Percentiles rank a stretch among this genome's conserved stretches.
These are phyloP conservation scores for Troides helena DNA, from an alignment of 2,888 invertebrate species.

Conservation along the genomic window DNA sequence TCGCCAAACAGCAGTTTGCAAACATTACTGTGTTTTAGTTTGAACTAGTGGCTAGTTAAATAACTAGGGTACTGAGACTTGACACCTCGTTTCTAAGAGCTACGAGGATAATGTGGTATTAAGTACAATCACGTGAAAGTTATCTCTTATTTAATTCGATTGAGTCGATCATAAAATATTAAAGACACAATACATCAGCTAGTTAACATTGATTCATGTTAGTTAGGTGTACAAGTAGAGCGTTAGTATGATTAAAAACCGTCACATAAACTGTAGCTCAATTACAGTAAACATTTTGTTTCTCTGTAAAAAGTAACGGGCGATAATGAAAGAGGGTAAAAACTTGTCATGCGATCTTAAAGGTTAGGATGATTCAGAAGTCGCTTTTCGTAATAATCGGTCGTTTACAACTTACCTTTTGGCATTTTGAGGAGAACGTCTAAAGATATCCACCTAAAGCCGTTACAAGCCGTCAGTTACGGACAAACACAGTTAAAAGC, in stretches of 20 bases:
- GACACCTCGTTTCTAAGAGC: too few species aligned
- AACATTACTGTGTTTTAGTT: too few species aligned
- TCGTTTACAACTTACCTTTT: conserved; percentile 56
- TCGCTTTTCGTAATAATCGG: neutral
- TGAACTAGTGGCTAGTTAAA: too few species aligned
- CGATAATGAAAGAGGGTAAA: neutral
- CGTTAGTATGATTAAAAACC: neutral
- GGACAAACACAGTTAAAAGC: conserved; percentile 42
- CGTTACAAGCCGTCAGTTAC: conserved; percentile 53
- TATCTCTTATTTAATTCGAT: too few species aligned
- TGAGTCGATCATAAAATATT: too few species aligned
- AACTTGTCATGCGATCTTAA: conserved; percentile 16
- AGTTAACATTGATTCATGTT: neutral
- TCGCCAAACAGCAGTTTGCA: too few species aligned
- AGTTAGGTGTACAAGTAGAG: neutral
- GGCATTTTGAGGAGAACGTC: conserved; percentile 53
- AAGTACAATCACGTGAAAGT: too few species aligned
- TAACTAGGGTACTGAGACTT: too few species aligned
- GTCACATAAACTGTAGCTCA: neutral
- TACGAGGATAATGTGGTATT: too few species aligned
- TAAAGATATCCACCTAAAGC: conserved; percentile 42
- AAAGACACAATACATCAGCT: neutral
- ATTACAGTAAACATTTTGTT: neutral
- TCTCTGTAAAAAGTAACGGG: neutral
- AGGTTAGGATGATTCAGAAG: conserved; percentile 1